Evolutionary conservation across 2,888 invertebrate species (phyloP), one percentile per base, ranked within the genome.

Genomic region (Phrixothrix hirtus): DNA sequence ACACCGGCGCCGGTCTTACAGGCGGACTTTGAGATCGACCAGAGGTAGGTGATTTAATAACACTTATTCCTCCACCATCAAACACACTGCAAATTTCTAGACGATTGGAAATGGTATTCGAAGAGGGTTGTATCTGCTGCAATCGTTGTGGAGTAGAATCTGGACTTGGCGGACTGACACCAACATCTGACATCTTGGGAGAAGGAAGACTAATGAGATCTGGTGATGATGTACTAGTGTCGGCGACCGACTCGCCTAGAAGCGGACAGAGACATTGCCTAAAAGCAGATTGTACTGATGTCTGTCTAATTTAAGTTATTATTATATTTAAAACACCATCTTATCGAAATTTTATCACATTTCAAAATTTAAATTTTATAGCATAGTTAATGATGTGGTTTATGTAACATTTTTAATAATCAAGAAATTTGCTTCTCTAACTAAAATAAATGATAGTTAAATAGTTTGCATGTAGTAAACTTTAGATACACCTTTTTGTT

Each of bases 151-250:
- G 77, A 74, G 81, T 77, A 75, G 81, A 78, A 77, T 82, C 78
- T 75, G 82, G 80, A 79, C 76, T 79, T 72, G 83, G 81, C 75
- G 83, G 77, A 63, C 75, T 74, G 60, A 75, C 63, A 48, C 83
- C 80, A 75, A 83, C 80, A 77, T 81, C 82, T 73, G 84, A 83
- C 82, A 86, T 84, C 79, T 86, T 86, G 75, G 91, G 91, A 74
- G 92, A 92, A 76, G 88, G 84, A 75, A 91, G 90, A 76, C 88
- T 87, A 71, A 83, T 80, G 68, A 89, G 84, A 81, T 92, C 92
- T 77, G 92, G 92, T 75, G 92, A 93, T 75, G 92, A 92, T 75
- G 92, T 92, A 77, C 90, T 92, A 76, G 92, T 92, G 80, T 93
- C 93, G 76, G 92, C 92, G 80, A 92, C 88, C 76, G 92, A 92